phyloP scores from a whole-genome alignment of 2,888 invertebrate genomes.

The Drosophila mimica region DNA sequence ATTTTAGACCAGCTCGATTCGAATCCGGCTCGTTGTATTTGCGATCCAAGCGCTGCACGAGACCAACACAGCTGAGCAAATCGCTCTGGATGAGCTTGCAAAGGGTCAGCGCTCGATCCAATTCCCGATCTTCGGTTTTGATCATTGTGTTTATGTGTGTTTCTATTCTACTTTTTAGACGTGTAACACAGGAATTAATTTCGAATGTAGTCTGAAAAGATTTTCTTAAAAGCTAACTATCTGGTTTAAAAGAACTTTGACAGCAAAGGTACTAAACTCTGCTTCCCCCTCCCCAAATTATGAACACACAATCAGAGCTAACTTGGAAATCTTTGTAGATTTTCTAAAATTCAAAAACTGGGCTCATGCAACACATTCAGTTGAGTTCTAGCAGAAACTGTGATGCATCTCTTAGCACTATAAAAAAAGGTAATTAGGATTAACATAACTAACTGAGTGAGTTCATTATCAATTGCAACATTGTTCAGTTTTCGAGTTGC shows the following conservation, averaged over 20 bases:
- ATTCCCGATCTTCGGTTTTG: constrained; percentile 39
- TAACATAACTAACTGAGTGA: background rate
- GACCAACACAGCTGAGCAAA: constrained; percentile 44
- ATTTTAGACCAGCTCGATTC: constrained; percentile 10
- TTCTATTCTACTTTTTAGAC: constrained; percentile 23
- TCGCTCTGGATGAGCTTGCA: constrained; percentile 44
- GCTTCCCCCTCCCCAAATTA: background rate
- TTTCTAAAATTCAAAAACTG: background rate
- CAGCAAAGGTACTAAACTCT: background rate
- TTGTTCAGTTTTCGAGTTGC: background rate
- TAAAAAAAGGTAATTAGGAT: too few relatives aligned
- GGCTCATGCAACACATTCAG: background rate
- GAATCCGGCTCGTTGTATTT: constrained; percentile 53
- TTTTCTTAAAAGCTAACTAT: constrained; percentile 39
- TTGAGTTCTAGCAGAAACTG: background rate
- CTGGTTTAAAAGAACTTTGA: background rate
- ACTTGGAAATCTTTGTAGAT: background rate
- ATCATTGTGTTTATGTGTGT: constrained; percentile 47
- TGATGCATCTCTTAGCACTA: background rate
- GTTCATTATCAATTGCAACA: background rate
- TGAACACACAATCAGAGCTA: constrained; percentile 1
- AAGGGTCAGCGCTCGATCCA: constrained; percentile 57
- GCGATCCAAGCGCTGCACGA: constrained; percentile 49
- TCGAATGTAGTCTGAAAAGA: constrained; percentile 35
- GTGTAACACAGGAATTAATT: constrained; percentile 43